Conservation (phyloP, 2,113 vertebrate species). For the Oreochromis spilurus region DNA sequence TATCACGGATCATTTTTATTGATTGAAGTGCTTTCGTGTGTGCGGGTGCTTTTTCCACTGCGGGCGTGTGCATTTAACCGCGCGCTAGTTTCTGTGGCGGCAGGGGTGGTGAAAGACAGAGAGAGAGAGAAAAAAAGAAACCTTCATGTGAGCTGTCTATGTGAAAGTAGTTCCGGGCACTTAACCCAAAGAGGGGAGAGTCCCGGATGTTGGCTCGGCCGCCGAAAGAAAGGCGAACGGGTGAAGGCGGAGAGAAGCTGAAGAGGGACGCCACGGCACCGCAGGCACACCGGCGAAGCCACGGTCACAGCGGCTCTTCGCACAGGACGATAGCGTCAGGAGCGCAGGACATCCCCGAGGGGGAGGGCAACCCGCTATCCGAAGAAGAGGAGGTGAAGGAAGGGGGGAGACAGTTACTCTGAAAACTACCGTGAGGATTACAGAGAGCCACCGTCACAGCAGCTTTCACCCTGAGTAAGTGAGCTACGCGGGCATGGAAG, state of each 20-base stretch:
- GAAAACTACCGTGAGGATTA: constrained; percentile 72
- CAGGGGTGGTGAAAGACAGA: constrained; percentile 29
- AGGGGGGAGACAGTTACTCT: constrained; percentile 55
- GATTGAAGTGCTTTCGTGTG: not conserved
- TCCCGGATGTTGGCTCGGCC: constrained; percentile 78
- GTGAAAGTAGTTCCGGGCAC: constrained; percentile 77
- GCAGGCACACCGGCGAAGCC: constrained; percentile 67
- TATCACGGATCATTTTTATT: not conserved
- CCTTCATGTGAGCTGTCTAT: constrained; percentile 49
- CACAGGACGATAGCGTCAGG: constrained; percentile 58
- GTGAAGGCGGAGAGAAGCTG: constrained; percentile 74
- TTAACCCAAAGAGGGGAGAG: constrained; percentile 56
- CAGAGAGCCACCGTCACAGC: constrained; percentile 56
- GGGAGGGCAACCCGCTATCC: constrained; percentile 29
- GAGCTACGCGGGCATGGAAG: constrained; percentile 73
- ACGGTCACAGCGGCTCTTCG: constrained; percentile 46
- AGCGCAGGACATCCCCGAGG: constrained; percentile 35
- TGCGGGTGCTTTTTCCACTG: not conserved
- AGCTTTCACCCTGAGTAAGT: constrained; percentile 74
- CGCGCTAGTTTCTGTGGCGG: constrained; percentile 73
- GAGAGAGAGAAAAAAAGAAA: not conserved
- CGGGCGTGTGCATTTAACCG: constrained; percentile 22
- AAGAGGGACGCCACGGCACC: constrained; percentile 66
- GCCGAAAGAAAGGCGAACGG: constrained; percentile 75
- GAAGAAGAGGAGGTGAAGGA: constrained; percentile 54